phyloP scores from a whole-genome alignment of 2,113 vertebrate genomes.

The Strigops habroptila region DNA sequence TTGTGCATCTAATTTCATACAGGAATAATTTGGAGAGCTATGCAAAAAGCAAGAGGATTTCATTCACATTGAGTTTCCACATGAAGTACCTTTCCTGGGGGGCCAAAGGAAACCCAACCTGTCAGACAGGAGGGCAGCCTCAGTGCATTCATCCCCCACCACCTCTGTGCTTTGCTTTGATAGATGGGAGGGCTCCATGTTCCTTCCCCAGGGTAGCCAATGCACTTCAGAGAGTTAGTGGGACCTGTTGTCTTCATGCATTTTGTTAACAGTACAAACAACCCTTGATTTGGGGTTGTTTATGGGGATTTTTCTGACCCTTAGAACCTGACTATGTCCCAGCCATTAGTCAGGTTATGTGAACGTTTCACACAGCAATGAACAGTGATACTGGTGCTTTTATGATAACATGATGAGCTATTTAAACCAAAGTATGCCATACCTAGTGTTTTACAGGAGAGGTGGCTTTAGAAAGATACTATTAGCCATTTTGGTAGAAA shows the following conservation, averaged over 20 bases:
- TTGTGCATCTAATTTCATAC: slow-evolving; percentile 19
- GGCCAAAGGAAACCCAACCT: not conserved
- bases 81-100: not conserved
- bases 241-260: not conserved
- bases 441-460: not conserved
- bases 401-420: not conserved
- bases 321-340: not conserved
- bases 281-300: not conserved
- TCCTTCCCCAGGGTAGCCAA: not conserved
- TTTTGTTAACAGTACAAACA: not conserved
- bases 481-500: not conserved
- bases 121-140: not conserved
- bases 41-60: not conserved
- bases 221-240: not conserved
- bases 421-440: not conserved
- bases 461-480: not conserved
- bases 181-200: not conserved
- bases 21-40: slow-evolving; percentile 14
- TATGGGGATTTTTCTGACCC: not conserved
- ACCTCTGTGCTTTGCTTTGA: not conserved
- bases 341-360: not conserved
- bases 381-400: not conserved
- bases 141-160: not conserved
- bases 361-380: not conserved
- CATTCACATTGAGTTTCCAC: not conserved